A percentile compares a stretch with the other conserved stretches of the same genome.
These are phyloP conservation scores for Hypomecis atomaria DNA, from an alignment of 2,888 invertebrate species.

Conservation along the genomic window DNA sequence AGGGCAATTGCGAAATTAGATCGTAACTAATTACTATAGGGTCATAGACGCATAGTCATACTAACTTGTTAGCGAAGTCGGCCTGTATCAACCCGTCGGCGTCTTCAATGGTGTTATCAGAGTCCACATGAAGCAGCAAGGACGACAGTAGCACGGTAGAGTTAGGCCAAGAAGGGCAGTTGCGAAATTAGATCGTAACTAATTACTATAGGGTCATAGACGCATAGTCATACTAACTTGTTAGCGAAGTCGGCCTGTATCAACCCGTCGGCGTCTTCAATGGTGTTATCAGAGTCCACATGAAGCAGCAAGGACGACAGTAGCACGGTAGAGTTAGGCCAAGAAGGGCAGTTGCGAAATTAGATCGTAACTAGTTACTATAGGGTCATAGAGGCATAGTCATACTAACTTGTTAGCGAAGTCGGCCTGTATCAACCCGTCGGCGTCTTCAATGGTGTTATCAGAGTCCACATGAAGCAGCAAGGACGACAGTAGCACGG, in stretches of 20 bases:
- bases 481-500: conserved; percentile 41
- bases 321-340: too few species aligned
- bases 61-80: too few species aligned
- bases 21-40: conserved; percentile 86
- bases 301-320: conserved; percentile 74
- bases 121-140: too few species aligned
- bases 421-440: conserved; percentile 95
- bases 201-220: too few species aligned
- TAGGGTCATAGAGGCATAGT: neutral
- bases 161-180: too few species aligned
- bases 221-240: conserved; percentile 85
- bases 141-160: too few species aligned
- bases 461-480: conserved; percentile 89
- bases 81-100: too few species aligned
- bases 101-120: too few species aligned
- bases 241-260: conserved; percentile 98
- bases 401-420: conserved; percentile 94
- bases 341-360: too few species aligned
- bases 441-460: conserved; percentile 94
- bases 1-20: conserved; percentile 89
- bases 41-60: too few species aligned
- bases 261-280: conserved; percentile 94
- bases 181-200: too few species aligned
- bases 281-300: conserved; percentile 90
- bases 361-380: too few species aligned